A percentile compares a stretch with the other conserved stretches of the same genome.
Evolutionary conservation across 2,113 vertebrate species (phyloP).

Genomic region (Lagopus muta): DNA sequence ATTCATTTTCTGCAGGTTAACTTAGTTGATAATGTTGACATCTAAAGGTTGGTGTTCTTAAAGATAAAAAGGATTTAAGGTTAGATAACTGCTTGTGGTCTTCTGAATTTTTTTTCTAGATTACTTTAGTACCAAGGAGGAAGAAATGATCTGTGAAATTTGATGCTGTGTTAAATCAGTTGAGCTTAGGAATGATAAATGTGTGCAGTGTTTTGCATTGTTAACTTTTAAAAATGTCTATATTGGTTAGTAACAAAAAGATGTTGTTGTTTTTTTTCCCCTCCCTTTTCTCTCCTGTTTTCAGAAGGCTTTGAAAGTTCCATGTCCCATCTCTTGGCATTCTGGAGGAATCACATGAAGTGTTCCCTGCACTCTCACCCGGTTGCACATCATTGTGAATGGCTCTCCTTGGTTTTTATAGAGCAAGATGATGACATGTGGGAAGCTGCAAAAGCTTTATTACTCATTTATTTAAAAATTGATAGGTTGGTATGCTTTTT

Average conservation of each 20-base stretch:
- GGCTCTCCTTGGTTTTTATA: slow-evolving; percentile 86
- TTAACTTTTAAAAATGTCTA: neutral
- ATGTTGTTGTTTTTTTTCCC: neutral
- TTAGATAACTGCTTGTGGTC: neutral
- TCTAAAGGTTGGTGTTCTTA: neutral
- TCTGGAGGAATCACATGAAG: slow-evolving; percentile 77
- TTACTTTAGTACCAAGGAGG: neutral
- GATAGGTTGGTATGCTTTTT: slow-evolving; percentile 74
- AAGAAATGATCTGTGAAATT: neutral
- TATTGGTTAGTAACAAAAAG: neutral
- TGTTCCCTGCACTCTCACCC: neutral
- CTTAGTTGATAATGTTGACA: neutral
- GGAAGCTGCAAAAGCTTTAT: slow-evolving; percentile 86
- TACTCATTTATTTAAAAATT: slow-evolving; percentile 82
- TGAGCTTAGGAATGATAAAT: neutral
- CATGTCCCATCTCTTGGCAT: slow-evolving; percentile 77
- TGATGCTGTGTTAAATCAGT: neutral
- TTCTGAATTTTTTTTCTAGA: neutral
- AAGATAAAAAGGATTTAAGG: neutral
- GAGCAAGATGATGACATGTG: slow-evolving; percentile 98
- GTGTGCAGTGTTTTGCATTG: neutral
- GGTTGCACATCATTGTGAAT: slow-evolving; percentile 81
- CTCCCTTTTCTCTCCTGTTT: neutral
- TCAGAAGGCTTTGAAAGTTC: slow-evolving; percentile 61
- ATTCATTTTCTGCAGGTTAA: neutral